Evolutionary conservation across 2,113 vertebrate species (phyloP).

Genomic region (Paratilapia polleni): DNA sequence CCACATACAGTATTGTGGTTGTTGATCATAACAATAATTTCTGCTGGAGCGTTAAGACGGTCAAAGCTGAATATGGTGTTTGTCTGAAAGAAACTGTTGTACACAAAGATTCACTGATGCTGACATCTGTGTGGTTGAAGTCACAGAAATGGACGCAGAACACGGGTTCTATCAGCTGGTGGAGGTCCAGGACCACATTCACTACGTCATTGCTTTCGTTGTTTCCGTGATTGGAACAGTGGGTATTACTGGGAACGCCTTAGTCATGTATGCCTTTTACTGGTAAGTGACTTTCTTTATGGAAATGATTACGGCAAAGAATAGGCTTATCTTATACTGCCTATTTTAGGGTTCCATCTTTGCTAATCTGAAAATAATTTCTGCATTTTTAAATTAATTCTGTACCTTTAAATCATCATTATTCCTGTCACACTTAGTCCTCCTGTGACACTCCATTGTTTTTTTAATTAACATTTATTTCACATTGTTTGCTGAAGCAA

Average conservation of each 20-base stretch:
- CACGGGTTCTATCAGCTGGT: slow-evolving; percentile 80
- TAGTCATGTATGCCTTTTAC: slow-evolving; percentile 96
- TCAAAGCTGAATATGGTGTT: not conserved
- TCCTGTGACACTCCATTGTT: no score
- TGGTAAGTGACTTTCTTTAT: slow-evolving; percentile 79
- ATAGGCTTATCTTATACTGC: not conserved
- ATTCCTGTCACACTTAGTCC: no score
- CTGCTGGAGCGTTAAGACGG: slow-evolving; percentile 13
- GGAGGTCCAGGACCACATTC: slow-evolving; percentile 88
- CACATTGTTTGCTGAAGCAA: no score
- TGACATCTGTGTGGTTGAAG: slow-evolving; percentile 18
- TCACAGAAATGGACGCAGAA: slow-evolving; percentile 77
- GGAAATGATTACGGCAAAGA: not conserved
- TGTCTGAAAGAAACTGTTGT: not conserved
- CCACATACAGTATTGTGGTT: slow-evolving; percentile 3
- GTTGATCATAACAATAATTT: slow-evolving; percentile 23
- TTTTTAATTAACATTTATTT: no score
- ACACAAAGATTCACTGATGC: not conserved
- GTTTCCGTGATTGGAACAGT: slow-evolving; percentile 90
- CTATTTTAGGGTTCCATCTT: not conserved
- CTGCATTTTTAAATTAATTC: not conserved
- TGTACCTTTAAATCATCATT: no score
- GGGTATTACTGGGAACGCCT: slow-evolving; percentile 89
- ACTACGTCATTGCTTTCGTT: slow-evolving; percentile 88
- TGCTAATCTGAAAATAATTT: not conserved